Evolutionary conservation across 2,113 vertebrate genomes (phyloP), one percentile per base, ranked within the genome.

Genomic region (Pluvianellus socialis): DNA sequence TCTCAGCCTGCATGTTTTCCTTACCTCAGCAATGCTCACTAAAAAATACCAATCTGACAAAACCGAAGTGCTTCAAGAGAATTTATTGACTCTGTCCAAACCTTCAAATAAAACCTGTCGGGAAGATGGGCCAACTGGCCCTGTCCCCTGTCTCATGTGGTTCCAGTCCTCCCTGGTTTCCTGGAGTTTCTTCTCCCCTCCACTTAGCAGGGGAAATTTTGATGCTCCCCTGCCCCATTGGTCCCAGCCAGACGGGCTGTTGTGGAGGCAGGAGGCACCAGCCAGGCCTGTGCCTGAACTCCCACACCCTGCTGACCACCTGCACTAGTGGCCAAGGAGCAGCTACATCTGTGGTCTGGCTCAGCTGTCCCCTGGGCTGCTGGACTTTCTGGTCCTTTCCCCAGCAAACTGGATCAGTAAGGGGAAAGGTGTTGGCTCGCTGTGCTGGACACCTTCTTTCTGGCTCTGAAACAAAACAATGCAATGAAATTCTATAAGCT

Each of bases 241-340:
- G 6, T 86, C 13, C 8, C 14, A 33, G 10, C 4, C 28, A 72
- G 40, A 3, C 2, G 4, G 47, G 35, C 33, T 56, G 32, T 15
- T 0, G 0, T 6, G 35, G 27, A 55, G 21, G n/a, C 12, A 63
- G 24, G 38, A 82, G 28, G 24, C 42, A 79, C 2, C 27, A 62
- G 8, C 7, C 7, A 5, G 21, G 12, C 24, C 13, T 0, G 1
- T 71, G 19, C 7, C 24, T 1, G 1, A 53, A 47, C 7, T 26
- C 14, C 9, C 1, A 0, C 10, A 17, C 15, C 35, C 32, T 74
- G 50, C 49, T 66, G 35, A n/a, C 4, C 4, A 33, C 22, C 21
- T 30, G 11, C 23, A 32, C 1, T 3, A 26, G 19, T 28, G 13
- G 53, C 33, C 40, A n/a, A 21, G 16, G 18, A 86, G 30, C 11